Evolutionary conservation across 2,113 vertebrate species (phyloP), one percentile per base, ranked within the genome.

Genomic region (Cyphomyrus plagiostoma): DNA sequence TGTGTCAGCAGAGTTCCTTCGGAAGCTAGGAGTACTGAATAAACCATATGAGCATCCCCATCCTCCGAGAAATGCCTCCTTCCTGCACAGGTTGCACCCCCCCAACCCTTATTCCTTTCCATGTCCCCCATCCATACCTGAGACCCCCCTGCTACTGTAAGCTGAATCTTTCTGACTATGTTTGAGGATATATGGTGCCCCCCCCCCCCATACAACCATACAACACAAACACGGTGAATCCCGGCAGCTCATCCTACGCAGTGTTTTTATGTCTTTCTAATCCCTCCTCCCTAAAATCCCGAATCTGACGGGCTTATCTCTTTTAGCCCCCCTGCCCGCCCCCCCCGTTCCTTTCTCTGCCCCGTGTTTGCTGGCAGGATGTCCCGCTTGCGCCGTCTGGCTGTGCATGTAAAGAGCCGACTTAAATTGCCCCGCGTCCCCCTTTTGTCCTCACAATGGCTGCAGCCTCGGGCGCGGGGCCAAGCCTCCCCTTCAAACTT

Each of bases 341-440:
- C 86, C 48, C 11, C 3, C 66, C 30, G 74, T 45, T 23, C 83
- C 39, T 26, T 80, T 93, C 92, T 93, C 93, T 89, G 52, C 91
- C 88, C 92, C 90, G 92, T 94, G 91, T 94, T 94, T 93, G 88
- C 92, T 95, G 93, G 92, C 94, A 93, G 91, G 58, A 42, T 93
- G 94, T 93, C 92, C 92, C 93, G 94, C 95, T 94, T 92, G 92
- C 94, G 95, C 94, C 95, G 94, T 94, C 95, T 95, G 94, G 95
- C 95, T 95, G 90, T 95, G 96, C 95, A 96, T 96, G 95, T 95
- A 95, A 96, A 96, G 94, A 96, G 95, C 87, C 89, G 26, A 82
- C 89, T 88, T 84, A 88, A 90, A 88, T 83, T 88, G 87, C 74
- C 45, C 52, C 48, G 87, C 94, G 93, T 96, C 93, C 92, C 94